Percentiles rank a stretch among this genome's conserved stretches.
These are phyloP conservation scores for Sterrhoptilus dennistouni DNA, from an alignment of 2,113 vertebrate species.

Conservation along the genomic window DNA sequence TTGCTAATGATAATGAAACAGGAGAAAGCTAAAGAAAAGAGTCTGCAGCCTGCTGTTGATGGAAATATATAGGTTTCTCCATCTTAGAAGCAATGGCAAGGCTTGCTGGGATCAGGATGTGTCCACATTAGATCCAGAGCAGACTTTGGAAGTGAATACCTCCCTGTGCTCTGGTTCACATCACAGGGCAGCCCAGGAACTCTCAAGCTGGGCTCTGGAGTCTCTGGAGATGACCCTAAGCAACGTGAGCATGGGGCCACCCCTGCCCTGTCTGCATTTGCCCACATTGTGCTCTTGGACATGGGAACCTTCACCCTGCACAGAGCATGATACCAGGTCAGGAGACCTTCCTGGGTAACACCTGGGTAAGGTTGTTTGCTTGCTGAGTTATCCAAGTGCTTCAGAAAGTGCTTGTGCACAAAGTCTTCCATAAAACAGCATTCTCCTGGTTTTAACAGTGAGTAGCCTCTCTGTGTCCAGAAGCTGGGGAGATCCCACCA, in stretches of 20 bases:
- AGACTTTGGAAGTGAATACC: neutral
- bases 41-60: neutral
- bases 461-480: neutral
- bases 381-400: neutral
- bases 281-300: neutral
- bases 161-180: neutral
- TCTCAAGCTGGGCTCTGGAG: neutral
- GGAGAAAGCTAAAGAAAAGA: neutral
- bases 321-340: rapidly evolving
- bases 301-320: rapidly evolving
- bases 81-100: rapidly evolving
- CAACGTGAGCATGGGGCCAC: neutral
- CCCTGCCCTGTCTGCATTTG: neutral
- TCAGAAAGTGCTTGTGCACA: neutral
- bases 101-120: neutral
- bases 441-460: neutral
- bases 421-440: neutral
- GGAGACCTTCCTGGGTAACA: neutral
- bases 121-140: neutral
- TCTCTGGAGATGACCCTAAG: neutral
- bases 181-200: neutral
- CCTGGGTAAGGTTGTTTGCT: neutral
- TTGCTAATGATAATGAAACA: neutral
- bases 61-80: neutral
- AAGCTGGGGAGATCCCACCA: neutral